Evolutionary conservation across 2,888 invertebrate species (phyloP), one percentile per base, ranked within the genome.

Genomic region (Gisinianus flammeolus): DNA sequence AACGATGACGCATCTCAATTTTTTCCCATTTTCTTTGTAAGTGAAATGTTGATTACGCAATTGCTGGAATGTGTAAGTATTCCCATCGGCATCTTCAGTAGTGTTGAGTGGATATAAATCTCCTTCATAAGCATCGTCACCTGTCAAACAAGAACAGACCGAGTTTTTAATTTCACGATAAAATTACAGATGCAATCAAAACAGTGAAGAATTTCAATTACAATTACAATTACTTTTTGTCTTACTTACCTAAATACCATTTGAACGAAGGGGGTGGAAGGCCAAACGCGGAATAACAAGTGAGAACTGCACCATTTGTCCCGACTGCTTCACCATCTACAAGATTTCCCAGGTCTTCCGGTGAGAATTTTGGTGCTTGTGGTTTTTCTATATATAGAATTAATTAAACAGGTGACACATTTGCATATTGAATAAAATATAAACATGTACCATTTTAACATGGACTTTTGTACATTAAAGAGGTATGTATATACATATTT

Each of bases 21-120:
- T 81, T 64, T 83, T 84, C n/a, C 84, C 84, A 70, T 83, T 81
- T 66, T 84, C 83, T 26, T 75, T 77, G 78, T 79, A 82, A n/a
- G 79, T 74, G 72, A 83, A 84, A 28, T 68, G 70, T 75, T 83
- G 80, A 66, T 81, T 81, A 5, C 54, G 54, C 16, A 84, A 58
- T 28, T 81, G 75, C 76, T 84, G 84, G 76, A 75, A 81, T 12
- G 82, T 82, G 79, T 81, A 83, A 31, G 67, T 70, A 31, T 75
- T 70, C 24, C 56, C 44, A 26, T 79, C 77, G 10, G 62, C 58
- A 77, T 72, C 72, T 30, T 66, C 67, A 2, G 79, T 82, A 5
- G 78, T 72, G 64, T 82, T 70, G 31, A 81, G 62, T 69, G 80
- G 81, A 33, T 44, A 33, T n/a, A 83, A 78, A 24, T 78, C 80